Evolutionary conservation across 1,140 invertebrate genomes (phyloP).

Genomic region (Drosophila grimshawi): DNA sequence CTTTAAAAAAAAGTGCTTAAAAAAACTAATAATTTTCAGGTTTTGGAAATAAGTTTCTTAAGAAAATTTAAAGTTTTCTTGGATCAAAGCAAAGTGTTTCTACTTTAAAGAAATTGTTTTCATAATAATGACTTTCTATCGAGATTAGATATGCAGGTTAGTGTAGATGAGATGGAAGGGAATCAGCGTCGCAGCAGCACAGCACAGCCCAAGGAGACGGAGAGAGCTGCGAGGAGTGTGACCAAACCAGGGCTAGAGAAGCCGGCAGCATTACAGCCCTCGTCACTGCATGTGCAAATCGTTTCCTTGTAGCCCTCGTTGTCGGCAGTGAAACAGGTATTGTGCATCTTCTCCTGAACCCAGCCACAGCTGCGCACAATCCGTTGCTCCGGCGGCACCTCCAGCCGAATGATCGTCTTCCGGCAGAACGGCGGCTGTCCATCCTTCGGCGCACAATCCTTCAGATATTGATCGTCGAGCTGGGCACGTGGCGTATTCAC

Average conservation of each 20-base stretch:
- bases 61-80: no score
- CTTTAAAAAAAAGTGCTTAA: no score
- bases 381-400: constrained; percentile 84
- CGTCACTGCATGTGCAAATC: constrained; percentile 86
- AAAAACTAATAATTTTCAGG: no score
- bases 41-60: no score
- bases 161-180: not conserved
- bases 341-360: constrained; percentile 72
- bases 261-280: constrained; percentile 85
- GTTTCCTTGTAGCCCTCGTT: constrained; percentile 86
- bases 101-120: no score
- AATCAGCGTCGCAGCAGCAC: constrained; percentile 44
- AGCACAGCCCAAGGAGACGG: not conserved
- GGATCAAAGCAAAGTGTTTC: no score
- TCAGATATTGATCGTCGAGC: constrained; percentile 67
- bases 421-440: constrained; percentile 66
- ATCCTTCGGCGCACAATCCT: constrained; percentile 46
- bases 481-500: constrained; percentile 68
- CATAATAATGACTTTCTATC: no score
- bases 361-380: constrained; percentile 86
- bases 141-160: not conserved
- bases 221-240: constrained; percentile 44
- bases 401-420: constrained; percentile 78
- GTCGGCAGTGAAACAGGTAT: constrained; percentile 85
- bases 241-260: constrained; percentile 1